Evolutionary conservation across 2,113 vertebrate genomes (phyloP), one percentile per base, ranked within the genome.

Genomic region (Lamprologus tigripictilis): DNA sequence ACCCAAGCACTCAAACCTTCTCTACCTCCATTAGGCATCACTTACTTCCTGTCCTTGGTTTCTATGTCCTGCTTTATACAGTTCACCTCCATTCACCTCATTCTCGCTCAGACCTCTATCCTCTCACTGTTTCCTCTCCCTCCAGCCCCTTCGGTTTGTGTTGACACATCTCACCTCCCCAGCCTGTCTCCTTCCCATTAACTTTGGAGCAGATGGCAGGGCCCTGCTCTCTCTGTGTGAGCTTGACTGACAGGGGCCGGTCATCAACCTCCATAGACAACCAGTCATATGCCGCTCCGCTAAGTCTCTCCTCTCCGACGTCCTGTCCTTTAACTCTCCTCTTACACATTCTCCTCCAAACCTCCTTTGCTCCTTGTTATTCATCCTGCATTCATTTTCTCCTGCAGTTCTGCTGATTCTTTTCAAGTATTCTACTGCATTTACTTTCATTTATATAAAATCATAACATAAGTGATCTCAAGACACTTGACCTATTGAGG

Each of bases 181-280:
- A 86, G 95, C 95, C 96, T 96, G 95, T 97, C 97, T 97, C 95
- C 95, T 97, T 97, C 96, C 94, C 97, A 97, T 96, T 97, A 97
- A 96, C 97, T 97, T 96, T 93, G 95, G 96, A 97, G 97, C 98
- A 99, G 98, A 99, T 99, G 98, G 98, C 96, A 96, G 95, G 96
- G 97, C 97, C 96, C 97, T 96, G 97, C 96, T 97, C 96, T 98
- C 98, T 96, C 98, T 97, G 97, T 97, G 96, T 98, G 98, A 96
- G 95, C 96, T 97, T 98, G 98, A 98, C 97, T 98, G 98, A 98
- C 98, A 97, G 97, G 96, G 97, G 96, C 97, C 94, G 97, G 97
- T 97, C 97, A 97, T 97, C 97, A 97, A 97, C 97, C 97, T 97
- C 92, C 83, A 83, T 88, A 86, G 92, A 94, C 84, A 53, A 90